A percentile compares a stretch with the other conserved stretches of the same genome.
Conservation (phyloP, 2,113 vertebrate genomes). For the Rhinoderma darwinii region DNA sequence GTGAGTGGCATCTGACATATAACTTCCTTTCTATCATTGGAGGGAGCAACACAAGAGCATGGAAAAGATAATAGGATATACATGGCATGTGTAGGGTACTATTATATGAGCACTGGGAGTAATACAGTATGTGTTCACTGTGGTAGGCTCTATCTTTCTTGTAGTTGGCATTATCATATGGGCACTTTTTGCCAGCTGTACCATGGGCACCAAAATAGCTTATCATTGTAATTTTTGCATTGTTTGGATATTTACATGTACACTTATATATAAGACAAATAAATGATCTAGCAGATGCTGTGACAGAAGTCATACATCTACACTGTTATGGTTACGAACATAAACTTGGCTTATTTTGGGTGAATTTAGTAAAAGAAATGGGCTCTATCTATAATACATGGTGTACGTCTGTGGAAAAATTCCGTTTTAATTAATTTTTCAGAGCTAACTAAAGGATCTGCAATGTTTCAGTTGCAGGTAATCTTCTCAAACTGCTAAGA, state of each 20-base stretch:
- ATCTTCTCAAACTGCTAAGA: conserved; percentile 50
- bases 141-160: too few relatives aligned
- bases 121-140: too few relatives aligned
- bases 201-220: not conserved
- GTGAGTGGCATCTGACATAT: too few relatives aligned
- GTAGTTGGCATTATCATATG: too few relatives aligned
- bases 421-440: conserved; percentile 49
- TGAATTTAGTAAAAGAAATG: not conserved
- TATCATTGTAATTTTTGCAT: not conserved
- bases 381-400: not conserved
- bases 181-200: not conserved
- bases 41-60: too few relatives aligned
- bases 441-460: conserved; percentile 35
- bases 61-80: too few relatives aligned
- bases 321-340: not conserved
- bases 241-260: not conserved
- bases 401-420: not conserved
- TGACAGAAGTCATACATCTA: not conserved
- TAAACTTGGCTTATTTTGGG: not conserved
- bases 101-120: too few relatives aligned
- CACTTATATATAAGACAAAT: not conserved
- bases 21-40: too few relatives aligned
- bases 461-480: conserved; percentile 54
- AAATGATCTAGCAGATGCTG: conserved; percentile 10
- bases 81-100: too few relatives aligned